Evolutionary conservation across 2,888 invertebrate species (phyloP).

Genomic region (Parnassius mnemosyne): DNA sequence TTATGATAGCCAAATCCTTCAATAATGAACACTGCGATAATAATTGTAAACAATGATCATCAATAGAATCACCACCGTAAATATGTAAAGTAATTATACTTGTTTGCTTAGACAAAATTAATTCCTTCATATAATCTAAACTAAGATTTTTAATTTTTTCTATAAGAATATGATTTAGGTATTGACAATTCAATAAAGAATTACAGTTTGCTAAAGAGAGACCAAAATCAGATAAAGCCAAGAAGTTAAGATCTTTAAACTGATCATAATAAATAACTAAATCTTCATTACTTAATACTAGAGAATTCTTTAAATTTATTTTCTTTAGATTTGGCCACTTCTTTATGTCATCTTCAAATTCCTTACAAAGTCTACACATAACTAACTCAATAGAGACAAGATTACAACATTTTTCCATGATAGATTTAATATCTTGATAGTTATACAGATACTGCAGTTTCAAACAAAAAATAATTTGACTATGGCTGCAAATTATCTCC

Average conservation of each 20-base stretch:
- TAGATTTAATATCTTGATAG: conserved; percentile 52
- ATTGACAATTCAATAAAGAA: conserved; percentile 52
- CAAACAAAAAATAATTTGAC: conserved; percentile 51
- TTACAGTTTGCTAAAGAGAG: conserved; percentile 56
- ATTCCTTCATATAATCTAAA: conserved; percentile 51
- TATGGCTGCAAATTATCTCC: conserved; percentile 54
- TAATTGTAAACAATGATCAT: conserved; percentile 55
- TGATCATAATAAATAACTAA: conserved; percentile 55
- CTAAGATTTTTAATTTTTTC: conserved; percentile 65
- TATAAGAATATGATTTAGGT: conserved; percentile 63
- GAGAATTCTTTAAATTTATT: conserved; percentile 65
- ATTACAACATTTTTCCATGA: conserved; percentile 57
- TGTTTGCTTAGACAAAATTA: conserved; percentile 54
- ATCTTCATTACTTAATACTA: conserved; percentile 47
- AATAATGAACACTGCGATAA: conserved; percentile 58
- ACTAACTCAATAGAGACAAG: conserved; percentile 62
- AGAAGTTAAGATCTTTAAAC: conserved; percentile 54
- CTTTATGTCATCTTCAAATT: conserved; percentile 54
- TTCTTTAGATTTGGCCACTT: conserved; percentile 60
- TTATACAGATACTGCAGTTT: conserved; percentile 66
- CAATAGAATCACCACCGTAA: conserved; percentile 62
- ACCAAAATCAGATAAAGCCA: conserved; percentile 68
- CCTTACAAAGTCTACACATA: conserved; percentile 64
- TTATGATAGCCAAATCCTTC: conserved; percentile 62
- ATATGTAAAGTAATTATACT: conserved; percentile 59